Evolutionary conservation across 2,113 vertebrate species (phyloP).

Genomic region (Alligator sinensis): DNA sequence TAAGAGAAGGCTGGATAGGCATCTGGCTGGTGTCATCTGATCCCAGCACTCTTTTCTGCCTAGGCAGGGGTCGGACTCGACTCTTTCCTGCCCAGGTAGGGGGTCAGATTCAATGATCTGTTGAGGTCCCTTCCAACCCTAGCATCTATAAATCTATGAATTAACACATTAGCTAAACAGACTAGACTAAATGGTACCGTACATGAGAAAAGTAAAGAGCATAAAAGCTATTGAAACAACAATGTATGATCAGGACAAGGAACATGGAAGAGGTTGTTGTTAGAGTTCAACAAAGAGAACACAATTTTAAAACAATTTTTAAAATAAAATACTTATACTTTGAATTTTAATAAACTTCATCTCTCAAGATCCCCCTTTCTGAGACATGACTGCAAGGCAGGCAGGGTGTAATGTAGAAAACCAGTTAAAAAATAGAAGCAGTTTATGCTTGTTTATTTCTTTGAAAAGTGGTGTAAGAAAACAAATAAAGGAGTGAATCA

Average conservation of each 20-base stretch:
- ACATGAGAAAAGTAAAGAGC: background rate
- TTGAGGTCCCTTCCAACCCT: no score
- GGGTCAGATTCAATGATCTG: no score
- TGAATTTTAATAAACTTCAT: background rate
- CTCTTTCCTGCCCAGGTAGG: no score
- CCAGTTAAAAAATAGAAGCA: background rate
- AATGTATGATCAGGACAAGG: background rate
- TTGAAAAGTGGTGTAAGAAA: background rate
- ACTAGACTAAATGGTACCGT: background rate
- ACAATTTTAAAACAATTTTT: background rate
- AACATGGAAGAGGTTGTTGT: background rate
- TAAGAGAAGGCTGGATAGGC: no score
- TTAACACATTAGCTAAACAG: no score
- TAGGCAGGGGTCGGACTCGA: no score
- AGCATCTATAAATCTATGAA: no score
- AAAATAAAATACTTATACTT: background rate
- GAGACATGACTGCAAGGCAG: no score
- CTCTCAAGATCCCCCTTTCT: background rate
- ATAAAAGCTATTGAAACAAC: background rate
- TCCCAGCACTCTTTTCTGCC: no score
- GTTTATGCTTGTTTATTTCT: rapidly evolving
- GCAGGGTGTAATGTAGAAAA: rapidly evolving
- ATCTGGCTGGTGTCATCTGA: no score
- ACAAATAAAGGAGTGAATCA: background rate
- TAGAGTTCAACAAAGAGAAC: background rate